Evolutionary conservation across 2,113 vertebrate species (phyloP).

Genomic region (Microcebus tavaratra): DNA sequence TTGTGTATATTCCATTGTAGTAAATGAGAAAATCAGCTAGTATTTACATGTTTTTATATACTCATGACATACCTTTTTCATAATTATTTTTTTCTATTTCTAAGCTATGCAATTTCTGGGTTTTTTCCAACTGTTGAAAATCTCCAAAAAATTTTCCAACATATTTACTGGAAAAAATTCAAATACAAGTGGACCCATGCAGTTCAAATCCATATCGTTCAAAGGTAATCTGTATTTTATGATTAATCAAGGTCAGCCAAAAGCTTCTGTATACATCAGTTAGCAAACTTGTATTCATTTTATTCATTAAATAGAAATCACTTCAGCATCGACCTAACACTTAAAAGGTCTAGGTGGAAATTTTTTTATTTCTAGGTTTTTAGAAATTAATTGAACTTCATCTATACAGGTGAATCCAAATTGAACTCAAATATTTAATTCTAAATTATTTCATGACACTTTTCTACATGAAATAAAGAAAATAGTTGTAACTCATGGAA

Average conservation of each 20-base stretch:
- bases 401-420: not conserved
- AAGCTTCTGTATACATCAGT: not conserved
- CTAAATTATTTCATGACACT: not conserved
- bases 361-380: not conserved
- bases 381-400: conserved; percentile 12
- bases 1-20: not conserved
- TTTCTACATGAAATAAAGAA: conserved; percentile 1
- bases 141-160: not conserved
- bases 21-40: not conserved
- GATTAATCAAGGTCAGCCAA: not conserved
- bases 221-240: too few species aligned
- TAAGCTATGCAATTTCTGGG: not conserved
- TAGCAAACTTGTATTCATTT: not conserved
- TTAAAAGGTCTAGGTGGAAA: not conserved
- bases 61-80: not conserved
- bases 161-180: too few species aligned
- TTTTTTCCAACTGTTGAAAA: too few species aligned
- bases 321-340: not conserved
- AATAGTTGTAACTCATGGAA: not conserved
- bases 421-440: conserved; percentile 21
- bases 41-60: not conserved
- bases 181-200: too few species aligned
- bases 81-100: not conserved
- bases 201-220: too few species aligned
- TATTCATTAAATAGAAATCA: not conserved